A percentile compares a stretch with the other conserved stretches of the same genome.
Conservation (phyloP, 2,888 invertebrate genomes). For the Acanthosepion lycidas region DNA sequence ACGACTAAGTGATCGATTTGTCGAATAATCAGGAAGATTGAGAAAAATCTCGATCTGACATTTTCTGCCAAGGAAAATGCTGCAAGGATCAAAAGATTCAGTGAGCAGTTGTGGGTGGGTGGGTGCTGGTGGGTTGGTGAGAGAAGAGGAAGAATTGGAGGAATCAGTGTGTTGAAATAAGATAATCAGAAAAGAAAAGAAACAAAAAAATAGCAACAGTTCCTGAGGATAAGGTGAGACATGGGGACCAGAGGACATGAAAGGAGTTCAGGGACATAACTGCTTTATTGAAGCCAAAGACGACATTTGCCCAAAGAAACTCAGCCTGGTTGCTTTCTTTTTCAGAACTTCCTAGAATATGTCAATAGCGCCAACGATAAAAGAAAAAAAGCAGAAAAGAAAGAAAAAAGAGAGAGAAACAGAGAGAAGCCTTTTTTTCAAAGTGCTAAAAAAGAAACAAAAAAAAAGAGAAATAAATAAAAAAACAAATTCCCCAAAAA, state of each 20-base stretch:
- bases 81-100: neutral
- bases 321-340: neutral
- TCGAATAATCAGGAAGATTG: constrained; percentile 33
- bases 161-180: neutral
- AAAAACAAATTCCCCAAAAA: neutral
- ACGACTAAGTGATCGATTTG: neutral
- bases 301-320: constrained; percentile 22
- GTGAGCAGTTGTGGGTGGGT: no score
- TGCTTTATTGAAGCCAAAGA: constrained; percentile 21
- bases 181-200: constrained; percentile 2
- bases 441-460: neutral
- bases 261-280: constrained; percentile 22
- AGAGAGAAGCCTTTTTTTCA: neutral
- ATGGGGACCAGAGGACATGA: constrained; percentile 8
- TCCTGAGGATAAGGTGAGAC: constrained; percentile 8
- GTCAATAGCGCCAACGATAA: neutral
- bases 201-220: neutral
- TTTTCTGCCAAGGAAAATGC: neutral
- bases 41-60: constrained; percentile 14
- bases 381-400: neutral
- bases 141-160: neutral
- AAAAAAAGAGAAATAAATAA: neutral
- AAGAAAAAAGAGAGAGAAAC: neutral
- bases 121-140: neutral
- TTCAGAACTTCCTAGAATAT: neutral